These are phyloP conservation scores for Oscheius onirici DNA, from an alignment of 2,888 invertebrate species.

Conservation along the genomic window DNA sequence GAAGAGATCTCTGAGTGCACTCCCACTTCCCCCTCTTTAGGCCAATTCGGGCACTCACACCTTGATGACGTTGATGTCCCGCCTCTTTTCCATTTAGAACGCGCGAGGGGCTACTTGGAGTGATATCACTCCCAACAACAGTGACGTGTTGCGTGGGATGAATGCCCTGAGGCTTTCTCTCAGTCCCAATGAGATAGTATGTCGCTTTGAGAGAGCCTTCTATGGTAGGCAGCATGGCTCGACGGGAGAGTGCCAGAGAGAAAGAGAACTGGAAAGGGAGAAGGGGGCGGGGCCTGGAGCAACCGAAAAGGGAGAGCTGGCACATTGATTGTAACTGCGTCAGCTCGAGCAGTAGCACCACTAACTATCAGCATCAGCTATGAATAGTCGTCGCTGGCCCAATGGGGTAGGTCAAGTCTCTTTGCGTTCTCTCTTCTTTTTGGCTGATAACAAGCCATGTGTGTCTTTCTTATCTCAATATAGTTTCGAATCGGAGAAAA, in stretches of 20 bases:
- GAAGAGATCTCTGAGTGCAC: neutral
- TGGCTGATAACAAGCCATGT: no score
- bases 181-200: neutral
- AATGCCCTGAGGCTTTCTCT: constrained; percentile 21
- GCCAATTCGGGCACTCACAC: neutral
- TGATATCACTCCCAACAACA: constrained; percentile 29
- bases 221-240: neutral
- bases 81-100: constrained; percentile 14
- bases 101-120: neutral
- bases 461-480: neutral
- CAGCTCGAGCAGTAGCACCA: constrained; percentile 11
- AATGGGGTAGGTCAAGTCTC: constrained; percentile 18
- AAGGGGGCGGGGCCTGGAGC: constrained; percentile 7
- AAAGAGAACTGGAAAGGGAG: constrained; percentile 13
- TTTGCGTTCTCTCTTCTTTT: neutral
- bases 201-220: neutral
- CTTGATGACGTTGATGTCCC: constrained; percentile 14
- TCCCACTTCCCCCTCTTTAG: neutral
- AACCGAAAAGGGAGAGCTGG: constrained; percentile 16
- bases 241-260: neutral
- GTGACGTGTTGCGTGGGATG: constrained; percentile 33
- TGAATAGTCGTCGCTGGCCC: constrained; percentile 25
- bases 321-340: constrained; percentile 32
- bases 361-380: neutral
- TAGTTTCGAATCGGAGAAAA: no score